A percentile compares a stretch with the other conserved stretches of the same genome.
These are phyloP conservation scores for Siniperca chuatsi DNA, from an alignment of 2,113 vertebrate genomes.

Conservation along the genomic window DNA sequence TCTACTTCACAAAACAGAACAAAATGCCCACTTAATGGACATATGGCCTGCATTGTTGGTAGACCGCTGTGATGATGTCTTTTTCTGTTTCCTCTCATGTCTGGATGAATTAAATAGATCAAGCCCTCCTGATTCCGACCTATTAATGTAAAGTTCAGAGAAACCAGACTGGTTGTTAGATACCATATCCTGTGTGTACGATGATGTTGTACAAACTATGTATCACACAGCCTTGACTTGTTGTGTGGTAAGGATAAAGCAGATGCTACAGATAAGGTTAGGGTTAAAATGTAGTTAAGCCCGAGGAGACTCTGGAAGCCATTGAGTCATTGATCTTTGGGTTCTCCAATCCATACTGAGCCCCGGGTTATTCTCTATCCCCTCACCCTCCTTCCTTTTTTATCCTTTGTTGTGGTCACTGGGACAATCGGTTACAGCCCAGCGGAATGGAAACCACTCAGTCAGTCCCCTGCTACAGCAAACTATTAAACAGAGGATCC, in stretches of 20 bases:
- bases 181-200: constrained; percentile 50
- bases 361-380: constrained; percentile 63
- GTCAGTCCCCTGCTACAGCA: constrained; percentile 71
- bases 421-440: constrained; percentile 82
- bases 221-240: constrained; percentile 52
- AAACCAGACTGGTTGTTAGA: constrained; percentile 46
- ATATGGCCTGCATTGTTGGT: constrained; percentile 63
- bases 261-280: constrained; percentile 64
- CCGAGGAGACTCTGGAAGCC: constrained; percentile 73
- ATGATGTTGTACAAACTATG: constrained; percentile 51
- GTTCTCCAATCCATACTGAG: constrained; percentile 61
- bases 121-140: constrained; percentile 50
- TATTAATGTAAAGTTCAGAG: constrained; percentile 45
- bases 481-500: constrained; percentile 82
- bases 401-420: constrained; percentile 81
- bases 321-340: constrained; percentile 74
- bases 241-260: constrained; percentile 41
- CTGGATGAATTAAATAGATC: constrained; percentile 62
- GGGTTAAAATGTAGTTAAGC: constrained; percentile 63
- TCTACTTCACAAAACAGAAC: constrained; percentile 25
- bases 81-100: constrained; percentile 60
- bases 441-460: constrained; percentile 79
- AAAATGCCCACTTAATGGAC: constrained; percentile 50
- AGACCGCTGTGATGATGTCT: constrained; percentile 53
- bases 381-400: constrained; percentile 69